These are phyloP conservation scores for Nysson spinosus DNA, from an alignment of 2,888 invertebrate genomes.

Conservation along the genomic window DNA sequence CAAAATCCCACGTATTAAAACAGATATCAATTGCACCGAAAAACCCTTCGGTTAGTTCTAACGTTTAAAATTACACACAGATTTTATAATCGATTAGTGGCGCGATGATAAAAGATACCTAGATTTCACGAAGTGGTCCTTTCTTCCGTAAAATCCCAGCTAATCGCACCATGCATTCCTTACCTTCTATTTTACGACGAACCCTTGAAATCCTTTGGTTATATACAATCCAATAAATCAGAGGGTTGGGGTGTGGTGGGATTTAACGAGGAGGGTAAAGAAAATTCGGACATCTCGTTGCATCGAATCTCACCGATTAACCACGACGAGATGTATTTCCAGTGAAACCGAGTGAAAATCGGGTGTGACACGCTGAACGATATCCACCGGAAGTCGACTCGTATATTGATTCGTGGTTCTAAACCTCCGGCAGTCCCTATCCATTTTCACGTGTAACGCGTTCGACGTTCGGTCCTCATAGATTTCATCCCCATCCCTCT, in stretches of 20 bases:
- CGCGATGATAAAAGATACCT: slow-evolving; percentile 9
- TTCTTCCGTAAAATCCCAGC: not conserved
- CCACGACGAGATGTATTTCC: slow-evolving; percentile 17
- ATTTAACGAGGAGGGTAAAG: not conserved
- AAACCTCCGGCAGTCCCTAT: slow-evolving; percentile 26
- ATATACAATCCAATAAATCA: not conserved
- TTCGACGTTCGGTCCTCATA: slow-evolving; percentile 31
- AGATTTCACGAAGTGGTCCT: no score
- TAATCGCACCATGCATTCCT: not conserved
- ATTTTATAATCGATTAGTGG: no score
- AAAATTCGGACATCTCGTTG: slow-evolving; percentile 11
- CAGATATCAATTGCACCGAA: slow-evolving; percentile 31
- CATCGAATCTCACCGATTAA: slow-evolving; percentile 14
- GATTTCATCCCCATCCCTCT: slow-evolving; percentile 1
- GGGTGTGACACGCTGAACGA: slow-evolving; percentile 21
- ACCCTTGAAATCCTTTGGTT: no score
- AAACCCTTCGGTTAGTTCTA: slow-evolving; percentile 49
- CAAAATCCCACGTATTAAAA: slow-evolving; percentile 32
- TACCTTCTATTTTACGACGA: no score
- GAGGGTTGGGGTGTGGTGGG: no score
- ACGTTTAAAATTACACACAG: slow-evolving; percentile 35
- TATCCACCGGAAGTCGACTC: slow-evolving; percentile 14
- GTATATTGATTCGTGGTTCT: slow-evolving; percentile 34
- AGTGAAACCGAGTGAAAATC: slow-evolving; percentile 20
- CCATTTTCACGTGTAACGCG: slow-evolving; percentile 48